Conservation (phyloP, 2,888 invertebrate species). For the Coecobrya sp. region DNA sequence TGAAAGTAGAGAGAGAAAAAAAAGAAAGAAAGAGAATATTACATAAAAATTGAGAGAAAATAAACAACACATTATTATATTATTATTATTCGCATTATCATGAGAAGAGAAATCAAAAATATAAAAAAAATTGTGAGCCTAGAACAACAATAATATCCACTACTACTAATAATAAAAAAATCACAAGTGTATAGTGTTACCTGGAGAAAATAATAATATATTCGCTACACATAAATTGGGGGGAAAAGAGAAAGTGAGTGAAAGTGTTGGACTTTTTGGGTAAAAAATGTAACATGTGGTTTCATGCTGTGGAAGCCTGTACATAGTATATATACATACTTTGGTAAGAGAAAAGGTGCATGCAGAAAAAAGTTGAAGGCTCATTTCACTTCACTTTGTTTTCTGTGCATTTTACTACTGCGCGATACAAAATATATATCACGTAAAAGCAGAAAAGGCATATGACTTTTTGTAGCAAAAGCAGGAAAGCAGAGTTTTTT, state of each 20-base stretch:
- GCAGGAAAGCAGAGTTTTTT: no score
- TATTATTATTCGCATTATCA: no score
- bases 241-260: background rate
- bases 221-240: background rate
- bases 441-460: no score
- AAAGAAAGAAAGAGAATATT: constrained; percentile 19
- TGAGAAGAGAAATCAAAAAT: background rate
- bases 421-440: no score
- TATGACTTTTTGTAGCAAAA: no score
- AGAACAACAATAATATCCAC: background rate
- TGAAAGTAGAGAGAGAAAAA: constrained; percentile 25
- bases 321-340: background rate
- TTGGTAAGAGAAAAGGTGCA: background rate
- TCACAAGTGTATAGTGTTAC: no score
- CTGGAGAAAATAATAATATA: no score
- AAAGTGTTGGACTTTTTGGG: background rate
- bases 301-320: no score
- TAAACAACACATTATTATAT: background rate
- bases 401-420: no score
- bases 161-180: no score
- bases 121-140: constrained; percentile 63
- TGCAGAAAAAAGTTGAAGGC: no score
- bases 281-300: background rate
- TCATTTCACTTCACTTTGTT: no score
- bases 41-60: background rate